Evolutionary conservation across 1,140 invertebrate genomes (phyloP).

Genomic region (Drosophila paulistorum): DNA sequence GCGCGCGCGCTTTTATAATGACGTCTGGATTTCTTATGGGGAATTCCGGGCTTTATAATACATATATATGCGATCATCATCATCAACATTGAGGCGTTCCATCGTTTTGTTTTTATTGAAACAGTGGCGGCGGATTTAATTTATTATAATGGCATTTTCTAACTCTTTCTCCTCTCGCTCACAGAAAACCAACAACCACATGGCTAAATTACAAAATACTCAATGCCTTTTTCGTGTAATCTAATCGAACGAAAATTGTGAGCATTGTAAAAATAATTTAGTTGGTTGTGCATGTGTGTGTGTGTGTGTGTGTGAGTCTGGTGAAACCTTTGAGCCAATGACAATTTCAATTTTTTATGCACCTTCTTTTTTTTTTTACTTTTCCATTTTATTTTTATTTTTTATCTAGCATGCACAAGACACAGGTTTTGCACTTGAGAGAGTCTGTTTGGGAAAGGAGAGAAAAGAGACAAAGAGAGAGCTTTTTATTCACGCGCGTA

Average conservation of each 20-base stretch:
- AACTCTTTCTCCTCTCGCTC: slow-evolving; percentile 16
- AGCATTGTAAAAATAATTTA: slow-evolving; percentile 38
- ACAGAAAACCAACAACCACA: neutral
- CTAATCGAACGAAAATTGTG: slow-evolving; percentile 61
- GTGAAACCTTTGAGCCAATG: slow-evolving; percentile 63
- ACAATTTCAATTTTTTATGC: slow-evolving; percentile 61
- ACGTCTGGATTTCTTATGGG: slow-evolving; percentile 65
- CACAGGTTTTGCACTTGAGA: slow-evolving; percentile 53
- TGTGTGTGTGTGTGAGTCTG: slow-evolving; percentile 21
- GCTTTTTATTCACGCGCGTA: slow-evolving; percentile 55
- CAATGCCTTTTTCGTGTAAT: slow-evolving; percentile 47
- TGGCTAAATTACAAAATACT: neutral
- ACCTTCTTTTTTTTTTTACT: slow-evolving; percentile 60
- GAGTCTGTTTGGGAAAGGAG: neutral
- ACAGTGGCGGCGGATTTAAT: slow-evolving; percentile 66
- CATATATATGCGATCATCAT: slow-evolving; percentile 68
- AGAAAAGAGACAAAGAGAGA: slow-evolving; percentile 13
- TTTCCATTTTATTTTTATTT: slow-evolving; percentile 77
- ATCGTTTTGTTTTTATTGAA: slow-evolving; percentile 45
- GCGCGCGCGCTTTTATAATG: slow-evolving; percentile 56
- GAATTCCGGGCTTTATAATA: slow-evolving; percentile 74
- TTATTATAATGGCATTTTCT: slow-evolving; percentile 32
- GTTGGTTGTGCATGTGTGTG: slow-evolving; percentile 9
- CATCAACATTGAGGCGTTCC: neutral
- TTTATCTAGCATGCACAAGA: slow-evolving; percentile 70